Base-by-base conservation (phyloP, 2,113 vertebrate genomes). In the Cryptotis parvus region DNA sequence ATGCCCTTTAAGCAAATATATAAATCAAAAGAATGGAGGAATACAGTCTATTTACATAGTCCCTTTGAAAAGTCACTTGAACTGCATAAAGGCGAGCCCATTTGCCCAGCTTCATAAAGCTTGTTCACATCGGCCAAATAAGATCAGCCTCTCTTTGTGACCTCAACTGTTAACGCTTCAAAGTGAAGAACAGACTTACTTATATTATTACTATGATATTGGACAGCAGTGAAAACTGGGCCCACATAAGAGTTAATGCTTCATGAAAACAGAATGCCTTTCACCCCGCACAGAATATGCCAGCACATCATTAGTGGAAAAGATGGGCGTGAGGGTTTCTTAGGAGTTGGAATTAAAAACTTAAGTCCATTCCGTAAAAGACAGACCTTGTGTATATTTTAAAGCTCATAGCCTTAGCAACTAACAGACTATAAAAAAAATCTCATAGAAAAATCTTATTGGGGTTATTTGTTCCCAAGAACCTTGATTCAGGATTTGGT, bases 341-440 rank as follows among this genome's bases (percentile, higher is more conserved):
- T 37, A 49, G 91, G 76, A 94, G 16, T 90, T 39, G 35, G 83
- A 49, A 66, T 77, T 86, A 73, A 87, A 89, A 80, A 78, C 29
- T 63, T 33, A 89, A 77, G 87, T 68, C 68, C 69, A 43, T 82
- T 82, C 70, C 86, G 86, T 72, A 66, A 94, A 92, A 94, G 83
- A 66, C 76, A 78, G 90, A 39, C 77, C 80, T 89, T 35, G 72
- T 41, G 69, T 82, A n/a, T 61, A 87, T 94, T 96, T 86, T 87
- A 89, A 94, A 94, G 49, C 73, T 72, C 49, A 66, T 79, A 81
- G 58, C 65, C 39, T 41, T 49, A 26, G 45, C 65, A 78, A 35
- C 63, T 65, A 76, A 95, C n/a, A 69, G 84, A 49, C 76, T 86
- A 90, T 96, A 92, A 96, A 96, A 93, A 61, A 96, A 93, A 61